Percentiles rank a stretch among this genome's conserved stretches.
These are phyloP conservation scores for Cinclus cinclus DNA, from an alignment of 2,113 vertebrate genomes.

Conservation along the genomic window DNA sequence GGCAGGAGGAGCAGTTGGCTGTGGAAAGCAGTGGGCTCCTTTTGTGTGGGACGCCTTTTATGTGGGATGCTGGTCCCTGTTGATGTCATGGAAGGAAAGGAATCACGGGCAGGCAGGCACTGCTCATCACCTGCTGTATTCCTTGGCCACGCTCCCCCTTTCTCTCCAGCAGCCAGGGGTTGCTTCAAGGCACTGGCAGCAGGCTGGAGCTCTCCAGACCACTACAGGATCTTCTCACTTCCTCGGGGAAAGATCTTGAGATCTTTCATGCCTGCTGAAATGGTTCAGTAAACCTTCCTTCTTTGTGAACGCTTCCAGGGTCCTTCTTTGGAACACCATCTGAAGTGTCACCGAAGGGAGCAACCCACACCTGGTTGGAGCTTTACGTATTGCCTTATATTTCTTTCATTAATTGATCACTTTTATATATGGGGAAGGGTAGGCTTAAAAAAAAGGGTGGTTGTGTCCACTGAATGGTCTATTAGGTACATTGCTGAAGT, in stretches of 20 bases:
- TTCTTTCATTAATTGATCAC: not conserved
- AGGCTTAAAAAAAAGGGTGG: not conserved
- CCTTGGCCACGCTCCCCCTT: fast-evolving
- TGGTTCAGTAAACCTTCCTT: not conserved
- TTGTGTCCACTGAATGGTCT: not conserved
- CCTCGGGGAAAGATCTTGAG: not conserved
- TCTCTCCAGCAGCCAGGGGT: fast-evolving
- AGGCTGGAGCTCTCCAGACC: not conserved
- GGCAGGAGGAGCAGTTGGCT: not conserved
- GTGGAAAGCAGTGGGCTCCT: fast-evolving
- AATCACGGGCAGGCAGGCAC: not conserved
- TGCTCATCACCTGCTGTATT: not conserved
- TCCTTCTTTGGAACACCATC: not conserved
- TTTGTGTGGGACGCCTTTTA: not conserved
- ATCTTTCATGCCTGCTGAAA: not conserved
- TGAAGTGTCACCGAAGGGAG: not conserved
- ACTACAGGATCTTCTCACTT: not conserved
- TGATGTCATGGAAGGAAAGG: fast-evolving
- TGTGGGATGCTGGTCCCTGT: not conserved
- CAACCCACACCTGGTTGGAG: not conserved
- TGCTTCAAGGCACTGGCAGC: not conserved
- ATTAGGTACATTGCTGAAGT: not conserved
- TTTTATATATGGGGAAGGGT: not conserved
- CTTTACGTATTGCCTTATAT: fast-evolving
- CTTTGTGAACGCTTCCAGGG: fast-evolving